Percentiles rank a stretch among this genome's conserved stretches.
Conservation (phyloP, 2,888 invertebrate genomes). For the Harpagoxenus sublaevis region DNA sequence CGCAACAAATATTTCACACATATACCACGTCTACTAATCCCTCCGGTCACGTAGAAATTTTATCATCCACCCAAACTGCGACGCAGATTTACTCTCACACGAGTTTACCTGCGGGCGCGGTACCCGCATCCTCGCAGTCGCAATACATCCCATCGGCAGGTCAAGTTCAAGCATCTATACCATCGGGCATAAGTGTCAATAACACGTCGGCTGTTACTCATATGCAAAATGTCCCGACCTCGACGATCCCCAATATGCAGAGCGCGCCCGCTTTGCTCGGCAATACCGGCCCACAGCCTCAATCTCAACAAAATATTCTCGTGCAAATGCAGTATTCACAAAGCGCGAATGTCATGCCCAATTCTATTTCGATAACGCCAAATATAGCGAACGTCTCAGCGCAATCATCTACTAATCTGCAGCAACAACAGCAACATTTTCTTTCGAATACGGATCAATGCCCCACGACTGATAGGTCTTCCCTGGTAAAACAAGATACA, state of each 20-base stretch:
- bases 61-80: slow-evolving; percentile 74
- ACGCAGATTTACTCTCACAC: slow-evolving; percentile 75
- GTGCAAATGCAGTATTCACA: slow-evolving; percentile 81
- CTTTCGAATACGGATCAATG: slow-evolving; percentile 73
- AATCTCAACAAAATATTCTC: slow-evolving; percentile 79
- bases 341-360: slow-evolving; percentile 73
- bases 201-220: slow-evolving; percentile 75
- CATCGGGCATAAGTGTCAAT: slow-evolving; percentile 77
- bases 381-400: slow-evolving; percentile 71
- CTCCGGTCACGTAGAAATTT: slow-evolving; percentile 80
- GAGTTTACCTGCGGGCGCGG: slow-evolving; percentile 64
- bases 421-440: slow-evolving; percentile 80
- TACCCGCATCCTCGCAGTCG: slow-evolving; percentile 68
- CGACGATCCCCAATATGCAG: slow-evolving; percentile 76
- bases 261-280: slow-evolving; percentile 71
- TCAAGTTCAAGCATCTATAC: slow-evolving; percentile 76
- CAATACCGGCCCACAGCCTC: slow-evolving; percentile 77
- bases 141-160: slow-evolving; percentile 72
- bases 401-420: slow-evolving; percentile 66
- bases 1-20: slow-evolving; percentile 80
- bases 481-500: slow-evolving; percentile 80
- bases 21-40: slow-evolving; percentile 76
- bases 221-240: slow-evolving; percentile 73
- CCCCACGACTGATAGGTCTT: slow-evolving; percentile 72
- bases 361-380: slow-evolving; percentile 81